Conservation (phyloP, 2,888 invertebrate species). For the Drosophila sordidula region DNA sequence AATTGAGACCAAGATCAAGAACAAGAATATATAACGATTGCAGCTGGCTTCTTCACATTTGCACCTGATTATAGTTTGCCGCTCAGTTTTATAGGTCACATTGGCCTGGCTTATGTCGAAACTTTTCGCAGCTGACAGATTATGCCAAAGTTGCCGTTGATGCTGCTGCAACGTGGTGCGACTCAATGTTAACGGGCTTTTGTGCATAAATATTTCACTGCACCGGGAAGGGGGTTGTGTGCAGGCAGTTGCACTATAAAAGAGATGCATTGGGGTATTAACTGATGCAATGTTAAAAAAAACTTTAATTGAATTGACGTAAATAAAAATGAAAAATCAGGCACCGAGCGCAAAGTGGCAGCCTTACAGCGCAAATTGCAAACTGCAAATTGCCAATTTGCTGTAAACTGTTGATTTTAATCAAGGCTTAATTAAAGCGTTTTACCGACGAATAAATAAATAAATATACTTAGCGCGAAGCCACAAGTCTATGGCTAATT, state of each 20-base stretch:
- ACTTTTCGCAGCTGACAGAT: slow-evolving; percentile 37
- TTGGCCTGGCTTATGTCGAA: slow-evolving; percentile 21
- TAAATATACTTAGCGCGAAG: slow-evolving; percentile 20
- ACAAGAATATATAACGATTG: not conserved
- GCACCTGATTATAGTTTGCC: not conserved
- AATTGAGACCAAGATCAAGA: not conserved
- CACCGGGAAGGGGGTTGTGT: not conserved
- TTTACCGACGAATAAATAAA: slow-evolving; percentile 43
- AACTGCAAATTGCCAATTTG: slow-evolving; percentile 68
- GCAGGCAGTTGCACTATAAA: slow-evolving; percentile 10
- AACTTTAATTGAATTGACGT: slow-evolving; percentile 67
- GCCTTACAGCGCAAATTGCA: slow-evolving; percentile 5
- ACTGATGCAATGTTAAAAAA: slow-evolving; percentile 44
- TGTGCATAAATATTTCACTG: slow-evolving; percentile 33
- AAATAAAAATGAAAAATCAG: slow-evolving; percentile 47
- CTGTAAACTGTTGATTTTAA: slow-evolving; percentile 66
- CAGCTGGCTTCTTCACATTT: not conserved
- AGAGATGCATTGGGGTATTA: slow-evolving; percentile 32
- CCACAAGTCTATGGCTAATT: slow-evolving; percentile 32
- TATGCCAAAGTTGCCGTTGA: slow-evolving; percentile 33
- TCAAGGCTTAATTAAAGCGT: slow-evolving; percentile 72
- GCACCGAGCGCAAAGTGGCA: not conserved
- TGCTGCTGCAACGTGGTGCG: slow-evolving; percentile 30
- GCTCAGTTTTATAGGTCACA: not conserved
- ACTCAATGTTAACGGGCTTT: slow-evolving; percentile 38